Conservation (phyloP, 2,888 invertebrate genomes). For the Panopea generosa region DNA sequence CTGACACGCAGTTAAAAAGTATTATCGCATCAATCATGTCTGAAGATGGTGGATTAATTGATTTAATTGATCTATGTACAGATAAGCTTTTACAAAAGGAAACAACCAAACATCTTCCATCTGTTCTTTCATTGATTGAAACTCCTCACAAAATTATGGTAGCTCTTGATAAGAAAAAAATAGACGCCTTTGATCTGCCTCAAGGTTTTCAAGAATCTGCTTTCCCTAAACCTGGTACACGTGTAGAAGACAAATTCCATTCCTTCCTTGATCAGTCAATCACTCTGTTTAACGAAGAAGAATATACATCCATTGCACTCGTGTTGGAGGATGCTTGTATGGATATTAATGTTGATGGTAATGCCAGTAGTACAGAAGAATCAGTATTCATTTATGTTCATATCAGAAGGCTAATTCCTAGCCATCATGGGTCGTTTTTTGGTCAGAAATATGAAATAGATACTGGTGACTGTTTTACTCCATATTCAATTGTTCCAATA, state of each 20-base stretch:
- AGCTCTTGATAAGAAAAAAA: slow-evolving; percentile 15
- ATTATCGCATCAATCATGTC: neutral
- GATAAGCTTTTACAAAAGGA: neutral
- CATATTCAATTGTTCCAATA: slow-evolving; percentile 18
- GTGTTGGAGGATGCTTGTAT: slow-evolving; percentile 23
- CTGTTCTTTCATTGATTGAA: neutral
- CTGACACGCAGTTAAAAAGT: too few species aligned
- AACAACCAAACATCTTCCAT: too few species aligned
- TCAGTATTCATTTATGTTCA: too few species aligned
- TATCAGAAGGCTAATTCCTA: too few species aligned
- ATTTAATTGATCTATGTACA: neutral
- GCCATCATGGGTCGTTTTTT: too few species aligned
- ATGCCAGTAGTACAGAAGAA: too few species aligned
- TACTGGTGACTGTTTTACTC: too few species aligned
- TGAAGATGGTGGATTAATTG: neutral
- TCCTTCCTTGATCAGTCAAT: slow-evolving; percentile 53
- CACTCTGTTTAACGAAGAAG: slow-evolving; percentile 38
- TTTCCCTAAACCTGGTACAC: slow-evolving; percentile 53
- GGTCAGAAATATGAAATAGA: too few species aligned
- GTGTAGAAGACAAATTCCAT: slow-evolving; percentile 47
- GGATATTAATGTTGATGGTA: neutral
- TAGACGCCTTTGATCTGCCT: slow-evolving; percentile 11
- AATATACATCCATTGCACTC: slow-evolving; percentile 43
- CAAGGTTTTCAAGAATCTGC: neutral
- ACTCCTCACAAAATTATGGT: neutral